Evolutionary conservation across 2,888 invertebrate genomes (phyloP).

Genomic region (Pomacea canaliculata): DNA sequence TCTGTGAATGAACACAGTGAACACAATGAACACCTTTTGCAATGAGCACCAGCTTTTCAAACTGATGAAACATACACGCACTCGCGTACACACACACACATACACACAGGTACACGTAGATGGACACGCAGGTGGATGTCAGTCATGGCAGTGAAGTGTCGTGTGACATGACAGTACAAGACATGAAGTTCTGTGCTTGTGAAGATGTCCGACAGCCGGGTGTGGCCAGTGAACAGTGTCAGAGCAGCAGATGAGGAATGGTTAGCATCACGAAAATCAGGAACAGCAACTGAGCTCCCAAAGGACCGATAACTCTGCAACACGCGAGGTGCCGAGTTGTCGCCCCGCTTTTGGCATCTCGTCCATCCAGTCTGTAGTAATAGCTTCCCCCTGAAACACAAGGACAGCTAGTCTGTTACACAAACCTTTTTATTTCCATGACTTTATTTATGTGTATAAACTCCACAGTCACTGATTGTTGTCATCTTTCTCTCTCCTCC

Average conservation of each 20-base stretch:
- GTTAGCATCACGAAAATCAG: not conserved
- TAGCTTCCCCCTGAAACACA: conserved; percentile 14
- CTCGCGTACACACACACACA: not conserved
- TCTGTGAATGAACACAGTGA: too few relatives aligned
- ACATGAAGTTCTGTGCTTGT: not conserved
- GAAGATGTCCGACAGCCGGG: not conserved
- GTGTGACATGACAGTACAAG: too few relatives aligned
- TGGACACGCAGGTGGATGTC: not conserved
- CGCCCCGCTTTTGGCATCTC: conserved; percentile 8
- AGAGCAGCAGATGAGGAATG: conserved; percentile 8
- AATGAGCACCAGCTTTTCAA: too few relatives aligned
- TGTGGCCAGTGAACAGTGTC: conserved; percentile 6
- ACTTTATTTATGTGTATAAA: too few relatives aligned
- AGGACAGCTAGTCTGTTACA: too few relatives aligned
- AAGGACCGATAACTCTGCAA: not conserved
- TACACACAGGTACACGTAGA: not conserved
- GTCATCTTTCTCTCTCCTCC: too few relatives aligned
- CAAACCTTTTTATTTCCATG: too few relatives aligned
- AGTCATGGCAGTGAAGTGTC: too few relatives aligned
- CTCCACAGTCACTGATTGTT: too few relatives aligned
- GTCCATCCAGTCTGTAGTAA: conserved; percentile 22
- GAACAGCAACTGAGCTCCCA: not conserved
- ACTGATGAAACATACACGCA: not conserved
- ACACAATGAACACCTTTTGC: too few relatives aligned
- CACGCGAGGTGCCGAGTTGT: conserved; percentile 6